Evolutionary conservation across 2,797 vertebrate genomes (phyloP), one percentile per base, ranked within the genome.

Genomic region (Cygnus olor): DNA sequence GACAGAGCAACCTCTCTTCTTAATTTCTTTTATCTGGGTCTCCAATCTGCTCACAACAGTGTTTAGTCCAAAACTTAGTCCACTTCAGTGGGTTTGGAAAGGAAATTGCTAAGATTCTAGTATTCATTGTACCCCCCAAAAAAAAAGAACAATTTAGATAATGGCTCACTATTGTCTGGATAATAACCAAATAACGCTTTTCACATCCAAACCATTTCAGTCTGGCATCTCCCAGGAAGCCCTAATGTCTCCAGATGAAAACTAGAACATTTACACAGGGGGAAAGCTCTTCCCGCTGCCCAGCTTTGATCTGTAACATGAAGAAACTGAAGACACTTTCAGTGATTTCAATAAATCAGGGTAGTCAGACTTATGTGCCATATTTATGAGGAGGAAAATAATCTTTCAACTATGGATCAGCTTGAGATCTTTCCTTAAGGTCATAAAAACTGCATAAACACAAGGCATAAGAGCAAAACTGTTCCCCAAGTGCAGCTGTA

Each of bases 11-110:
- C 78, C 32, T 88, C 82, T 88, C 70, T 77, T 71, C 64, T 91
- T 91, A 93, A 90, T 94, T 91, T 68, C 58, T 94, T 79, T 93
- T 95, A 95, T 91, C 80, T 65, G 28, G 53, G 61, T 80, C 88
- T 93, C 68, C 91, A 94, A 90, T 93, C 91, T 97, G 91, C 88
- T 95, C 86, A 36, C 78, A 87, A 54, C 20, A 74, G n/a, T 13
- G 34, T 66, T 88, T 66, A 88, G 80, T 93, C 93, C 93, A 94
- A 95, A 94, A 94, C 38, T 80, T 45, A 49, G 89, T 90, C 94
- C 94, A 94, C 73, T 90, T 95, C 74, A 80, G 5, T 68, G 54
- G 74, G 38, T 61, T 80, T 71, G n/a, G 86, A 71, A 94, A 88
- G 71, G 72, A 96, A 94, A 91, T 89, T 69, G 51, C 76, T 56